phyloP scores from a whole-genome alignment of 2,113 vertebrate species.

The Pontoporia blainvillei region DNA sequence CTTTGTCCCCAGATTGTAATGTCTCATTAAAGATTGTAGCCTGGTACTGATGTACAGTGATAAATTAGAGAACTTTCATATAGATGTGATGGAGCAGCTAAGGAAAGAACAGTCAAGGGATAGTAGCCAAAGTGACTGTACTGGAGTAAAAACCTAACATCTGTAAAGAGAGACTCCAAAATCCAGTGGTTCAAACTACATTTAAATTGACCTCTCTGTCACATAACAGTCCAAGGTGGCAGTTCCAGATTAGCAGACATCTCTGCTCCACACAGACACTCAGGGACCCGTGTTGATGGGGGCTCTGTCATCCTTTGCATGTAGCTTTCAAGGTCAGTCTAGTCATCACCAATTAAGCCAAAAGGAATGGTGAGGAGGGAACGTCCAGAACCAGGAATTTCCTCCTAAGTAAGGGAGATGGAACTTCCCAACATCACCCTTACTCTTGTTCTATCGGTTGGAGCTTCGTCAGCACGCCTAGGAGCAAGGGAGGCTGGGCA shows the following conservation, averaged over 20 bases:
- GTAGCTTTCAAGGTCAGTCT: neutral
- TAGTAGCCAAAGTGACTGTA: neutral
- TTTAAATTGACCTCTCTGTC: neutral
- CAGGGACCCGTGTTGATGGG: neutral
- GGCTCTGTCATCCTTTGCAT: neutral
- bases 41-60: neutral
- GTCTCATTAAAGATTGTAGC: neutral
- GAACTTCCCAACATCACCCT: neutral
- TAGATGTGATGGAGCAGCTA: neutral
- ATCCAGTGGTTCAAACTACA: neutral
- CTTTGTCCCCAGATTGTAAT: neutral
- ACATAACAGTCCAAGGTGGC: neutral
- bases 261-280: neutral
- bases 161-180: neutral
- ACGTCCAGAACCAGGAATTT: neutral
- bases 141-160: neutral
- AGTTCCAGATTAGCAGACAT: neutral
- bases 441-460: neutral
- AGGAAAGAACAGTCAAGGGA: neutral
- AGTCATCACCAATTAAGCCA: neutral
- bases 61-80: neutral
- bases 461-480: neutral
- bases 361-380: neutral
- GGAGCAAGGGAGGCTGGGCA: neutral
- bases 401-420: neutral